Evolutionary conservation across 2,113 vertebrate species (phyloP).

Genomic region (Rhynchopsitta pachyrhyncha): DNA sequence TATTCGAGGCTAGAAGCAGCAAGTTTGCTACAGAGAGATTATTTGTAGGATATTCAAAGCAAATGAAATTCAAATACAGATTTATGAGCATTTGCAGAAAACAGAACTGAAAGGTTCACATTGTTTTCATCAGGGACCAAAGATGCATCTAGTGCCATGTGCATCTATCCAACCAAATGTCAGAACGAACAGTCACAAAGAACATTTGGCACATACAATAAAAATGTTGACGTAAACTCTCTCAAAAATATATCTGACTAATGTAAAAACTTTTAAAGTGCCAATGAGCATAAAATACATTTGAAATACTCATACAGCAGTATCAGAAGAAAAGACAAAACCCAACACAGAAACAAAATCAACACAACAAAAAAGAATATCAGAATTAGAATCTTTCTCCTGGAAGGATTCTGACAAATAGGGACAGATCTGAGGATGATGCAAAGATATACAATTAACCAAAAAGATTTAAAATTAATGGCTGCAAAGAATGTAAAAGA

Average conservation of each 20-base stretch:
- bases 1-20: neutral
- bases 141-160: accelerated
- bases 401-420: neutral
- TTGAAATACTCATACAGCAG: neutral
- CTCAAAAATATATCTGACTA: neutral
- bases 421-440: neutral
- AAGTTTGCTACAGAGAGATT: neutral
- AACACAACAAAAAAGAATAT: accelerated
- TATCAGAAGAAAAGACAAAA: neutral
- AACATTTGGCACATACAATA: neutral
- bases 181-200: neutral
- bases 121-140: neutral
- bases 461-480: neutral
- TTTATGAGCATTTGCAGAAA: neutral
- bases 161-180: neutral
- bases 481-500: neutral
- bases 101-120: neutral
- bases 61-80: neutral
- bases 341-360: neutral
- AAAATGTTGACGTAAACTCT: neutral
- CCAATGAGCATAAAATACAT: neutral
- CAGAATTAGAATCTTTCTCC: neutral
- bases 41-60: neutral
- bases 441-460: neutral
- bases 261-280: neutral